phyloP scores from a whole-genome alignment of 2,113 vertebrate species.

The Platysternon megacephalum region DNA sequence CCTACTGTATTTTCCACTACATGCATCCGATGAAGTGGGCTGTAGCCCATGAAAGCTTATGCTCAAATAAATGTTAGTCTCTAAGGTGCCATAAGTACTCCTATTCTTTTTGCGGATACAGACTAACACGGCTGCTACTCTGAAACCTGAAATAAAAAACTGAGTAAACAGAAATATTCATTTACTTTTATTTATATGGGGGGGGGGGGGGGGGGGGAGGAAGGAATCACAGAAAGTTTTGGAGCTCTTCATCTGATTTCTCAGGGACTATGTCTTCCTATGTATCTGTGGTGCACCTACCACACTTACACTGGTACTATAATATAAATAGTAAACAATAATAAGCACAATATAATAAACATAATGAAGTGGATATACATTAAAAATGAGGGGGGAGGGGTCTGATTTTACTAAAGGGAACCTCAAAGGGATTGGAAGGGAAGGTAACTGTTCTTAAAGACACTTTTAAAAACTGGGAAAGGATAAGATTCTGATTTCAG shows the following conservation, averaged over 20 bases:
- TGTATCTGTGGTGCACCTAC: neutral
- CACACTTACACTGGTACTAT: constrained; percentile 2
- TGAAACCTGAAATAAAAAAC: too few species aligned
- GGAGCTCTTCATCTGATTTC: constrained; percentile 5
- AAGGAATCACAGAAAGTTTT: constrained; percentile 6
- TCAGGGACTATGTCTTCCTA: neutral
- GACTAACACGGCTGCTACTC: too few species aligned
- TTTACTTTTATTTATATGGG: neutral
- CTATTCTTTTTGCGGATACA: too few species aligned
- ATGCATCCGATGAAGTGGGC: too few species aligned
- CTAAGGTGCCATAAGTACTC: too few species aligned
- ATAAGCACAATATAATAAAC: neutral
- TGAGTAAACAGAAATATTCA: constrained; percentile 46
- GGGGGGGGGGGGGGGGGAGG: neutral
- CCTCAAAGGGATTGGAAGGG: neutral
- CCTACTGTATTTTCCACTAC: too few species aligned
- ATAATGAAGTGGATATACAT: neutral
- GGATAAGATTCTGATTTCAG: neutral
- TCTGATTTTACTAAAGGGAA: neutral
- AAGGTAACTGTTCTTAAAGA: neutral
- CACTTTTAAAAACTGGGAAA: neutral
- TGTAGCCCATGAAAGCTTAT: too few species aligned
- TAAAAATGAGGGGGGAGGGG: neutral
- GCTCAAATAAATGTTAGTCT: too few species aligned
- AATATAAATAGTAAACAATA: constrained; percentile 3